Base-by-base conservation (phyloP, 2,888 invertebrate genomes). In the Spodoptera littoralis region DNA sequence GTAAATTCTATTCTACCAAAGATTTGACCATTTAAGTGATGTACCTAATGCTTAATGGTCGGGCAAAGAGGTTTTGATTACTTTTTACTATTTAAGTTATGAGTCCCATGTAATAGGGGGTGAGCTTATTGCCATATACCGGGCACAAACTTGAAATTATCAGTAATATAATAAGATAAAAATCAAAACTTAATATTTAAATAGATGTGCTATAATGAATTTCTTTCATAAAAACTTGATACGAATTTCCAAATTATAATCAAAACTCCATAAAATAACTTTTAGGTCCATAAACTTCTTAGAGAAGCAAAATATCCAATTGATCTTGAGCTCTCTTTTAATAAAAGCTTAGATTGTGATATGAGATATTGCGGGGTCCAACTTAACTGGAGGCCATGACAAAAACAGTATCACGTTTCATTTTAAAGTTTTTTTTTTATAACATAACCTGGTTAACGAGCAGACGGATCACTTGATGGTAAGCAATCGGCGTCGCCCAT, bases 221-320 rank as follows among this genome's bases (percentile, higher is more conserved):
- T 60, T 62, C 12, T 11, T 41, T 71, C 76, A 45, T 80, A 81
- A 80, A 36, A 81, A 80, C 75, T 73, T 46, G 73, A 81, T 73
- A 76, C 54, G 74, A 61, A 72, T 59, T 59, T 42, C 52, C 68
- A 70, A 72, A 77, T 61, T 44, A 68, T 70, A 66, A 81, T 81
- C 73, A 79, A 75, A 82, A 75, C 50, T 65, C 76, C 70, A 76
- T 81, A 78, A 82, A 82, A 70, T 71, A 60, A 56, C 45, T 52
- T 72, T 68, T 51, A 57, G 12, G 46, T 65, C 72, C 61, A 50
- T 71, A 70, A 63, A 9, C 36, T 8, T 54, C 45, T 54, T 65
- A 66, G 81, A 65, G 81, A 60, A 73, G 70, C 78, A 58, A 70
- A 65, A 53, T 59, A 27, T 73, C 81, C 66, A 70, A 41, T 24